These are phyloP conservation scores for Philonicus albiceps DNA, from an alignment of 2,888 invertebrate genomes.

Conservation along the genomic window DNA sequence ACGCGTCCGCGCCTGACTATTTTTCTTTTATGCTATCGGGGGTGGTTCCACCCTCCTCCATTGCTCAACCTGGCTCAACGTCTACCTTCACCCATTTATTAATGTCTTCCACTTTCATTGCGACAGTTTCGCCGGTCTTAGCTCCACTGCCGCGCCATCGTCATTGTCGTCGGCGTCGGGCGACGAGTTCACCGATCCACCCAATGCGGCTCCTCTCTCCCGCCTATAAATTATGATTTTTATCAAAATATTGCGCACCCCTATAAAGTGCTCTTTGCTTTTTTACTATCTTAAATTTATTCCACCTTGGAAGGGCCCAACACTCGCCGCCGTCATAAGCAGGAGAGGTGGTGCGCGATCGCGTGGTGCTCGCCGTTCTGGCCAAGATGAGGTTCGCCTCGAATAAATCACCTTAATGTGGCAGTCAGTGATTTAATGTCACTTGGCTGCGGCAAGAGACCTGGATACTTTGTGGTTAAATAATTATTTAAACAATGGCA, in stretches of 20 bases:
- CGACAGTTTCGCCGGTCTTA: conserved; percentile 20
- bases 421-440: conserved; percentile 43
- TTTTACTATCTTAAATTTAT: conserved; percentile 47
- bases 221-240: conserved; percentile 47
- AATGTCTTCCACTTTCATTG: conserved; percentile 43
- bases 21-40: conserved; percentile 21
- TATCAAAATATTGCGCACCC: conserved; percentile 45
- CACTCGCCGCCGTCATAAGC: neutral
- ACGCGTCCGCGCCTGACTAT: neutral
- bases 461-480: neutral
- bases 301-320: conserved; percentile 28
- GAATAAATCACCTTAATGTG: conserved; percentile 47
- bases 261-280: conserved; percentile 42
- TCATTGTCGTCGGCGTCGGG: neutral
- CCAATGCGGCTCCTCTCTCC: neutral
- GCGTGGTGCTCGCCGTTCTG: conserved; percentile 34
- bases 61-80: neutral
- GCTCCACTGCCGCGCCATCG: neutral
- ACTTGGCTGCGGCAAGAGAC: neutral
- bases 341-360: neutral
- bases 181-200: neutral
- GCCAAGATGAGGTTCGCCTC: conserved; percentile 42
- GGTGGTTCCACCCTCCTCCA: neutral
- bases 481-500: neutral
- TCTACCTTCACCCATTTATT: conserved; percentile 42